These are phyloP conservation scores for Grammomys dolichurus DNA, from an alignment of 2,113 vertebrate species.

Conservation along the genomic window DNA sequence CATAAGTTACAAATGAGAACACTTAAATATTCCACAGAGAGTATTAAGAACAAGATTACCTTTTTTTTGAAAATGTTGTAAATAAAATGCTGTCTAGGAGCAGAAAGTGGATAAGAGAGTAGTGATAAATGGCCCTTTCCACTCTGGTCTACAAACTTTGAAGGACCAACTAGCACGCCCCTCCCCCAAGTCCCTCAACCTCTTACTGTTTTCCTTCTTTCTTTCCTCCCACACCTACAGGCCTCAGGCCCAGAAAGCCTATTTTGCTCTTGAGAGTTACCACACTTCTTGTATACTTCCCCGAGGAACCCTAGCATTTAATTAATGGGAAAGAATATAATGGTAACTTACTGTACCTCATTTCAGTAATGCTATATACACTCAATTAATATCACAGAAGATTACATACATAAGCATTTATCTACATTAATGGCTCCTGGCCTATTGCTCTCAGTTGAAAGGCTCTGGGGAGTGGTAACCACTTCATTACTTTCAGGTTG, in stretches of 20 bases:
- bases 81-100: conserved; percentile 53
- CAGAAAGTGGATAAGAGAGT: conserved; percentile 48
- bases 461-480: background rate
- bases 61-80: conserved; percentile 6
- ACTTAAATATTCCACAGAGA: conserved; percentile 11
- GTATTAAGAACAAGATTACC: conserved; percentile 56
- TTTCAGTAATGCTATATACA: background rate
- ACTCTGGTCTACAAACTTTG: background rate
- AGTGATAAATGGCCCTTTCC: conserved; percentile 35
- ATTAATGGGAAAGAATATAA: conserved; percentile 33
- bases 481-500: conserved; percentile 48
- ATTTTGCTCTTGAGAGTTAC: background rate
- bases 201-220: background rate
- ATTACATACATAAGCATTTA: conserved; percentile 42
- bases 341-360: background rate
- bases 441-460: conserved; percentile 33
- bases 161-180: background rate
- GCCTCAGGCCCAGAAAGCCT: background rate
- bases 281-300: background rate
- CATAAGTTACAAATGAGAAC: conserved; percentile 70
- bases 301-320: background rate
- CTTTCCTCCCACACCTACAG: background rate
- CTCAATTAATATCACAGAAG: conserved; percentile 18
- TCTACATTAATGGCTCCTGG: conserved; percentile 5
- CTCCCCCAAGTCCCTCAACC: background rate